Conservation (phyloP, 1,140 invertebrate genomes). For the Heliconius eleuchia region DNA sequence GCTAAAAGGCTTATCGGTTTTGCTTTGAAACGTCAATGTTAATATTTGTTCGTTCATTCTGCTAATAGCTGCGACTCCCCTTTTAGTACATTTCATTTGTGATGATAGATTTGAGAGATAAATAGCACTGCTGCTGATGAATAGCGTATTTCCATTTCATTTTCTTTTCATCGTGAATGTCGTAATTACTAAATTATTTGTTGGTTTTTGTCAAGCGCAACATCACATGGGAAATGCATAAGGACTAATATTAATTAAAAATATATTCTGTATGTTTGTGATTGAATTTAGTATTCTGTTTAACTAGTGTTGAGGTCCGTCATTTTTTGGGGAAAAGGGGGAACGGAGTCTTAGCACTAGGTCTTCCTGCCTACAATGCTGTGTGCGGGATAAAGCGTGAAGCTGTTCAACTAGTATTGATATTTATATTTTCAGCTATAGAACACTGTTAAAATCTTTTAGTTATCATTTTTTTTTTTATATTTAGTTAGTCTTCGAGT, state of each 20-base stretch:
- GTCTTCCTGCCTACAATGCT: no score
- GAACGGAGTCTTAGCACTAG: no score
- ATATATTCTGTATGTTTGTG: neutral
- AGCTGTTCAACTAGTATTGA: no score
- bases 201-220: neutral
- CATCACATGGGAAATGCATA: neutral
- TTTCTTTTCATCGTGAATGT: conserved; percentile 5
- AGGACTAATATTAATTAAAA: neutral
- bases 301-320: neutral
- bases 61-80: conserved; percentile 36
- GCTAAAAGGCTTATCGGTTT: conserved; percentile 43
- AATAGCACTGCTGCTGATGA: conserved; percentile 20
- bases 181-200: conserved; percentile 15
- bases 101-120: conserved; percentile 25
- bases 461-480: no score
- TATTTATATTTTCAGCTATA: no score
- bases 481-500: no score
- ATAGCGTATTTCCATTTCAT: conserved; percentile 13
- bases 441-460: no score
- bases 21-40: conserved; percentile 38
- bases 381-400: no score
- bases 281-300: no score
- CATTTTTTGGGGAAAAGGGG: no score
- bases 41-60: conserved; percentile 41
- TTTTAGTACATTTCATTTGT: conserved; percentile 34